These are phyloP conservation scores for Syritta pipiens DNA, from an alignment of 2,888 invertebrate genomes.

Conservation along the genomic window DNA sequence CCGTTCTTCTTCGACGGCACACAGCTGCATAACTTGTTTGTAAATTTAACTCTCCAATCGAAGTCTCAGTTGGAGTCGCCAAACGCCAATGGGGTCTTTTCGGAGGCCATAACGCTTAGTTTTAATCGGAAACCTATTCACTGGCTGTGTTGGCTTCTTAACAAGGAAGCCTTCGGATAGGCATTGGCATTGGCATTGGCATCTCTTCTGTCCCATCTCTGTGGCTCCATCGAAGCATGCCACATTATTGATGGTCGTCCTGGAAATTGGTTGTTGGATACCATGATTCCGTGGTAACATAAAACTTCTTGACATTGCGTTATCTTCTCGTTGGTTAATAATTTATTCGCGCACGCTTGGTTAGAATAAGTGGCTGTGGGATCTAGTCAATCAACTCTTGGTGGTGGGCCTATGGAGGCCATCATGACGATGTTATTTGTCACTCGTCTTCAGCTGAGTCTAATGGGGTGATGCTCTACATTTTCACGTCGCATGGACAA, in stretches of 20 bases:
- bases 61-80: not conserved
- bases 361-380: slow-evolving; percentile 28
- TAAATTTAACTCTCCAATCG: not conserved
- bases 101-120: slow-evolving; percentile 8
- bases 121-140: slow-evolving; percentile 9
- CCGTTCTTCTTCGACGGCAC: too few relatives aligned
- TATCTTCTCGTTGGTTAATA: not conserved
- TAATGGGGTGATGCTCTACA: slow-evolving; percentile 36
- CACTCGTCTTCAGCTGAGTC: slow-evolving; percentile 19
- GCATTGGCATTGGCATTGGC: too few relatives aligned
- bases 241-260: slow-evolving; percentile 49
- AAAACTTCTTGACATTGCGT: not conserved
- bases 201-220: too few relatives aligned
- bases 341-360: slow-evolving; percentile 19
- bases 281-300: not conserved
- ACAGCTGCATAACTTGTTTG: slow-evolving; percentile 54
- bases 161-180: slow-evolving; percentile 8
- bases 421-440: slow-evolving; percentile 29
- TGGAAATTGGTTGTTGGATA: not conserved
- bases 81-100: not conserved
- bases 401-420: slow-evolving; percentile 2
- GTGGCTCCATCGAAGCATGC: too few relatives aligned
- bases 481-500: slow-evolving; percentile 24
- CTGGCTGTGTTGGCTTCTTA: too few relatives aligned
- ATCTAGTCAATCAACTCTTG: not conserved